phyloP scores from a whole-genome alignment of 2,797 vertebrate genomes.

The Scolopax rusticola region DNA sequence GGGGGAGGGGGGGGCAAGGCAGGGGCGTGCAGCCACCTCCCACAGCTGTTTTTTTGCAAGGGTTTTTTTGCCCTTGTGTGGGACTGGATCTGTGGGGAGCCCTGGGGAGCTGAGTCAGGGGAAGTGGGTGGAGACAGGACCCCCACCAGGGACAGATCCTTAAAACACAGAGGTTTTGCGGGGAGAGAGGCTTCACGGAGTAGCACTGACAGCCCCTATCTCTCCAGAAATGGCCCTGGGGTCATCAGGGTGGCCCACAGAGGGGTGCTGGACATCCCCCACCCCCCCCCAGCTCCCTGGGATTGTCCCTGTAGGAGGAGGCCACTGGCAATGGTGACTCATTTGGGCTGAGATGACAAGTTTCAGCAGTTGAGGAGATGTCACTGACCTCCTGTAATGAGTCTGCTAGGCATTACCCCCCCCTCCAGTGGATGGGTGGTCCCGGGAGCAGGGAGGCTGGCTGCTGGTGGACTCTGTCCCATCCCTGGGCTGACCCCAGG shows the following conservation, averaged over 20 bases:
- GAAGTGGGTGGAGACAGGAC: background rate
- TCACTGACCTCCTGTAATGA: background rate
- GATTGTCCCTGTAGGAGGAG: background rate
- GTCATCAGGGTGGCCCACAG: no score
- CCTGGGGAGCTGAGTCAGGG: background rate
- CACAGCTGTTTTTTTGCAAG: background rate
- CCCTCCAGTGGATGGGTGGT: background rate
- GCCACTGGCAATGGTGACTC: background rate
- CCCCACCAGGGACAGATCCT: no score
- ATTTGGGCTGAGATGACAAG: background rate
- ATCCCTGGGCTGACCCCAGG: background rate
- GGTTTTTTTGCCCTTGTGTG: no score
- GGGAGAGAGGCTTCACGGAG: background rate
- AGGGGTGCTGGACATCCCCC: background rate
- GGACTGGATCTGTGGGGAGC: no score
- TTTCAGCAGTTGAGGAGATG: background rate
- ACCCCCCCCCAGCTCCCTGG: background rate
- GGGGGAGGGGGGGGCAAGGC: no score
- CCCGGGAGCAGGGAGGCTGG: background rate
- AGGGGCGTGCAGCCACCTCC: no score
- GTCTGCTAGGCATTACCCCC: background rate
- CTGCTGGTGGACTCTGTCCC: background rate
- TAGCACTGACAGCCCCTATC: background rate
- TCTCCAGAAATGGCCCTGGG: accelerated
- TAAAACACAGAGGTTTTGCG: background rate